These are phyloP conservation scores for Equus quagga DNA, from an alignment of 2,113 vertebrate species.

Conservation along the genomic window DNA sequence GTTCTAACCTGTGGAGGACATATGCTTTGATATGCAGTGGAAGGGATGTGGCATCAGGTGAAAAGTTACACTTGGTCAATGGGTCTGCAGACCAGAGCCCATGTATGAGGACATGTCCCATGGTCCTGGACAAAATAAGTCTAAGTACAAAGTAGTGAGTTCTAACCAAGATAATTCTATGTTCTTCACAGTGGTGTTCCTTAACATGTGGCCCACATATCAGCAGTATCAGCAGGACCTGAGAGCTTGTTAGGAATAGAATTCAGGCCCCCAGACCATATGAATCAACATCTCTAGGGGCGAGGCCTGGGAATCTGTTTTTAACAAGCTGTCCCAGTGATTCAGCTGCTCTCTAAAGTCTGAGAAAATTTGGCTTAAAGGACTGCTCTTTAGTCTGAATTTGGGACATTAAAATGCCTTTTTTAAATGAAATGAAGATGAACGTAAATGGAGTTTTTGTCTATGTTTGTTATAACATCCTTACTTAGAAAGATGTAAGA, in stretches of 20 bases:
- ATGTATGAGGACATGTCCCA: not conserved
- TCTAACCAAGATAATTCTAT: not conserved
- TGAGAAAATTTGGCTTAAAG: not conserved
- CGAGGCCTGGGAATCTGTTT: not conserved
- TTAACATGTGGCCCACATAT: not conserved
- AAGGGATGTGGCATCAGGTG: not conserved
- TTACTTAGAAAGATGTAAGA: not conserved
- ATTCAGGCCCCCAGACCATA: not conserved
- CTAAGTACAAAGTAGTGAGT: not conserved
- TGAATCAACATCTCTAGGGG: not conserved
- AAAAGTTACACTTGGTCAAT: not conserved
- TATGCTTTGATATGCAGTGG: not conserved
- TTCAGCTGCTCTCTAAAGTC: not conserved
- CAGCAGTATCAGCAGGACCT: not conserved
- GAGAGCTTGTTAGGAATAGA: not conserved
- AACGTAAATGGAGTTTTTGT: not conserved
- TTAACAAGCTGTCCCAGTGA: not conserved
- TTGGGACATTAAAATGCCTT: not conserved
- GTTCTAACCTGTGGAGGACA: not conserved
- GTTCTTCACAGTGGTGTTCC: not conserved
- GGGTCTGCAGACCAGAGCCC: not conserved
- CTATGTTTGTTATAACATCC: not conserved
- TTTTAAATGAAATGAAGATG: not conserved
- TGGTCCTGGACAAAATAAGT: not conserved
- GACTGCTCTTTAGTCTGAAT: not conserved